Conservation (phyloP, 2,888 invertebrate species). For the Corbicula japonica region DNA sequence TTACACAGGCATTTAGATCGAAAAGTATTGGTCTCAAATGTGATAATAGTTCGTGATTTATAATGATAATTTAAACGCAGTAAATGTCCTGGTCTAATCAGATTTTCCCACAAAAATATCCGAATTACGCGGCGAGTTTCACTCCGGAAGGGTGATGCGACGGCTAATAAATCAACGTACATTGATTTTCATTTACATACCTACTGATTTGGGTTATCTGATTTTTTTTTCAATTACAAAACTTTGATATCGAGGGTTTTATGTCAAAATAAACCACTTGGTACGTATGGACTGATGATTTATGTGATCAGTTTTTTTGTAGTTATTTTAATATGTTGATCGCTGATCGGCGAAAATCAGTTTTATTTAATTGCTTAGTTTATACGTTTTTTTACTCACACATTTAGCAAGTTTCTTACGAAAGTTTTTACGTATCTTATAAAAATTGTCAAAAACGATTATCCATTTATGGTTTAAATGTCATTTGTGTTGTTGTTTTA, state of each 20-base stretch:
- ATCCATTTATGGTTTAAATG: too few relatives aligned
- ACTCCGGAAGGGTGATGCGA: not conserved
- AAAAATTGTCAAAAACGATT: too few relatives aligned
- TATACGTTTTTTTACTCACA: too few relatives aligned
- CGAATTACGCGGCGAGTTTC: constrained; percentile 9
- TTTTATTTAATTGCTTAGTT: too few relatives aligned
- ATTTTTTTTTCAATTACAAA: constrained; percentile 14
- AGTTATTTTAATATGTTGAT: too few relatives aligned
- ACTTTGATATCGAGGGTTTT: not conserved
- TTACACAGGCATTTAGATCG: constrained; percentile 13
- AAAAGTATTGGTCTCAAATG: not conserved
- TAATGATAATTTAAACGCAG: constrained; percentile 33
- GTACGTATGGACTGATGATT: not conserved
- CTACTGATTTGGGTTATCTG: constrained; percentile 1
- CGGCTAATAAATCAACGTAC: constrained; percentile 1
- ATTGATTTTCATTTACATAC: not conserved
- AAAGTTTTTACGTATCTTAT: too few relatives aligned
- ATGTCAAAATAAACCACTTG: constrained; percentile 1
- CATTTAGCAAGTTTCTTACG: too few relatives aligned
- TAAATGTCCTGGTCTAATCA: constrained; percentile 7
- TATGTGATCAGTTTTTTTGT: not conserved
- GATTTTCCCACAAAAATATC: constrained; percentile 26
- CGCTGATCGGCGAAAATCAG: too few relatives aligned
- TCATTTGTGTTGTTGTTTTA: too few relatives aligned
- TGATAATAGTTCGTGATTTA: constrained; percentile 22